These are phyloP conservation scores for Hypena proboscidalis DNA, from an alignment of 2,888 invertebrate species.

Conservation along the genomic window DNA sequence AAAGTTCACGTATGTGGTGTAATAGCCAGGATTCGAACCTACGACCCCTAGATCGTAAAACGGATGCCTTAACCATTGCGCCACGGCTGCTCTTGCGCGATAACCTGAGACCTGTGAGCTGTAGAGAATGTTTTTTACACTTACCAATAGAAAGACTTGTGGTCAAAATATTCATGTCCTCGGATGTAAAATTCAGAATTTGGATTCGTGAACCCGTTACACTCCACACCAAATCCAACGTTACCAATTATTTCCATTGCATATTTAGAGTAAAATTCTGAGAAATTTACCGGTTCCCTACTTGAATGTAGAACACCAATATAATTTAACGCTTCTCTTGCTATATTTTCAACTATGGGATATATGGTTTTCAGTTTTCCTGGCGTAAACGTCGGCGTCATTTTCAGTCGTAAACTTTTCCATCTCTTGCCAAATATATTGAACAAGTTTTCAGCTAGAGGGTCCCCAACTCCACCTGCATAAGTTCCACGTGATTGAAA, in stretches of 20 bases:
- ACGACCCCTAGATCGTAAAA: too few species aligned
- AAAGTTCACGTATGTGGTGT: too few species aligned
- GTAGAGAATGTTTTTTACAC: constrained; percentile 29
- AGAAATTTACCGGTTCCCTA: constrained; percentile 75
- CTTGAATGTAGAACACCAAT: constrained; percentile 59
- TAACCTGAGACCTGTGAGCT: too few species aligned
- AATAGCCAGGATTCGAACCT: too few species aligned
- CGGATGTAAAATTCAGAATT: constrained; percentile 81
- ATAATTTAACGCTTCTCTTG: constrained; percentile 77
- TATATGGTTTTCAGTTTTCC: constrained; percentile 89
- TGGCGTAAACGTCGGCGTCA: constrained; percentile 88
- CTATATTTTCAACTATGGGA: constrained; percentile 84
- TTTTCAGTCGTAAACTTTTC: constrained; percentile 86
- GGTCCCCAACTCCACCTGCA: constrained; percentile 86
- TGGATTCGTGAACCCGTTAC: constrained; percentile 83
- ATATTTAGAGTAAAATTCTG: constrained; percentile 84
- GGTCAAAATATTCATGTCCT: constrained; percentile 76
- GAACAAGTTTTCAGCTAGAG: constrained; percentile 86
- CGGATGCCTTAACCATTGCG: too few species aligned
- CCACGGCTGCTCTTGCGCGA: too few species aligned
- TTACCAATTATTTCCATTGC: constrained; percentile 87
- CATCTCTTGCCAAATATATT: constrained; percentile 85
- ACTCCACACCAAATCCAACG: constrained; percentile 87
- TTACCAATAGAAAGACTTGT: constrained; percentile 70
- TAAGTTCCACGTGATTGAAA: constrained; percentile 88